Evolutionary conservation across 2,113 vertebrate genomes (phyloP).

Genomic region (Potamarius usumacintae): DNA sequence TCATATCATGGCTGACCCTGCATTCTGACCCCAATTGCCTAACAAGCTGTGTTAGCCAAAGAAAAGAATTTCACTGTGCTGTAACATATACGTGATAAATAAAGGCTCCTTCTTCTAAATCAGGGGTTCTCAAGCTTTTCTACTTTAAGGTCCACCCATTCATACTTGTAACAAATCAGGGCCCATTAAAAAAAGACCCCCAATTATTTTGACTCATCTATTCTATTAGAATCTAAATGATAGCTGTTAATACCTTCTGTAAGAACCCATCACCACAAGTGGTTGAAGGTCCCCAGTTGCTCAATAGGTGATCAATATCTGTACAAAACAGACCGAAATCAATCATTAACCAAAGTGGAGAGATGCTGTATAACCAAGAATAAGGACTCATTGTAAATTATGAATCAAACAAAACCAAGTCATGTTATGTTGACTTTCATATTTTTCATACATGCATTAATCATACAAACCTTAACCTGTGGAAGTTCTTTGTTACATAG

Average conservation of each 20-base stretch:
- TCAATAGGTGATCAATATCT: conserved; percentile 18
- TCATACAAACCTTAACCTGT: neutral
- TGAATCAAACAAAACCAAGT: neutral
- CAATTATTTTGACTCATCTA: too few species aligned
- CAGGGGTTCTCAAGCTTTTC: too few species aligned
- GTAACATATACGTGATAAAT: too few species aligned
- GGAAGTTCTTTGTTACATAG: neutral
- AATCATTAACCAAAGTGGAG: neutral
- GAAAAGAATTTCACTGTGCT: too few species aligned
- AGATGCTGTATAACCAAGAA: neutral
- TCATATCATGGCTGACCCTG: too few species aligned
- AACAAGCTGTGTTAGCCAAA: too few species aligned
- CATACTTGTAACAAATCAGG: too few species aligned
- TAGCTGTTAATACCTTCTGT: conserved; percentile 49
- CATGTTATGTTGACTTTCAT: neutral
- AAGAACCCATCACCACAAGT: conserved; percentile 52
- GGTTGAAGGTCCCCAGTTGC: conserved; percentile 22
- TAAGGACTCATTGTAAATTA: neutral
- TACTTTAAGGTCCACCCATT: too few species aligned
- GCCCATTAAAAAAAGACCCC: too few species aligned
- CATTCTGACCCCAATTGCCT: too few species aligned
- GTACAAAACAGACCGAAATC: conserved; percentile 20
- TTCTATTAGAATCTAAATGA: too few species aligned
- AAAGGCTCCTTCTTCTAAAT: too few species aligned
- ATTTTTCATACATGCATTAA: neutral